Conservation (phyloP, 2,113 vertebrate species). For the Nothobranchius furzeri region DNA sequence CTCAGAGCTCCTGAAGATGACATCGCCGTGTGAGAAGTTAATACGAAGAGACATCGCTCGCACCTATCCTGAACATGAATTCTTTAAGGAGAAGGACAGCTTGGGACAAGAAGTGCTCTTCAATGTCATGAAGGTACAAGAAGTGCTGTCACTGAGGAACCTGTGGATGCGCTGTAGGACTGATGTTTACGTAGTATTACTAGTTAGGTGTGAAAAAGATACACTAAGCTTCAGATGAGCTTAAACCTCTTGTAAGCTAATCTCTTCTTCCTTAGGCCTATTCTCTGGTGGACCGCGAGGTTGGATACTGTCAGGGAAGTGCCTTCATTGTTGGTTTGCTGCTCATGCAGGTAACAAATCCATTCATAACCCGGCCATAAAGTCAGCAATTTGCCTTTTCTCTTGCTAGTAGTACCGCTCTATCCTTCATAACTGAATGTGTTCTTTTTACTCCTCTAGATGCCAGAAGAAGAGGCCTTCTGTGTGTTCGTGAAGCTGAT, state of each 20-base stretch:
- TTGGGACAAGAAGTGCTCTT: slow-evolving; percentile 98
- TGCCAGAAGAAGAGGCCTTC: slow-evolving; percentile 99
- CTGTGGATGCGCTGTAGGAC: neutral
- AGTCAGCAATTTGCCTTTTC: neutral
- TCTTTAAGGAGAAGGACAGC: slow-evolving; percentile 99
- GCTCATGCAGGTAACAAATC: slow-evolving; percentile 93
- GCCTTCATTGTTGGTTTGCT: slow-evolving; percentile 98
- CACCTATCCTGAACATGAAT: slow-evolving; percentile 98
- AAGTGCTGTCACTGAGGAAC: neutral
- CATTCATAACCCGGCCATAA: neutral
- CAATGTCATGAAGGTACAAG: slow-evolving; percentile 98
- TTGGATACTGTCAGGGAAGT: slow-evolving; percentile 98
- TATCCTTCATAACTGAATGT: neutral
- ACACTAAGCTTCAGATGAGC: neutral
- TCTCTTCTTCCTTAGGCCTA: slow-evolving; percentile 85
- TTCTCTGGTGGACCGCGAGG: slow-evolving; percentile 97
- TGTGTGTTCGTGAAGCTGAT: slow-evolving; percentile 99
- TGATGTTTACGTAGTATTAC: neutral
- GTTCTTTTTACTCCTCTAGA: slow-evolving; percentile 71
- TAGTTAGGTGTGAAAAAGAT: neutral
- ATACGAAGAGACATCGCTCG: slow-evolving; percentile 98
- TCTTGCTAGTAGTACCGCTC: neutral
- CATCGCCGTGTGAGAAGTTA: slow-evolving; percentile 96
- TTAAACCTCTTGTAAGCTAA: neutral
- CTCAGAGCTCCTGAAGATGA: slow-evolving; percentile 98